Evolutionary conservation across 2,797 vertebrate genomes (phyloP).

Genomic region (Sebastes kiyomatsui): DNA sequence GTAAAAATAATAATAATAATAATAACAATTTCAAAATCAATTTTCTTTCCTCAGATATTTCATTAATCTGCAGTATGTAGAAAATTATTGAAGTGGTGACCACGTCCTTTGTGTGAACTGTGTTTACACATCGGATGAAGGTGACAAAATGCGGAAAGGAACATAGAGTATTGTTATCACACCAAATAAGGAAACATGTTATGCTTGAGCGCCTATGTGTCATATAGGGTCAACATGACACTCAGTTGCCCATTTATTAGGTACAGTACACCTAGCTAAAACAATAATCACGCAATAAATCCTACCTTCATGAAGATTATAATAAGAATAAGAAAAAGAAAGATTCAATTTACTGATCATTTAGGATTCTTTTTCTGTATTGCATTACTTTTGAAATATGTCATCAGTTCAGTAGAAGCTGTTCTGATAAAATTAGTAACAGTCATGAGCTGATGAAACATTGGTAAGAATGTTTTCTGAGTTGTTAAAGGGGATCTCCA

Average conservation of each 20-base stretch:
- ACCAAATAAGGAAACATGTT: slow-evolving; percentile 20
- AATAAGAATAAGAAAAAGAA: too few relatives aligned
- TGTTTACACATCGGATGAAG: not conserved
- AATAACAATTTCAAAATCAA: not conserved
- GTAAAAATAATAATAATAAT: too few relatives aligned
- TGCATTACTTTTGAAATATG: not conserved
- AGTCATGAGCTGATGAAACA: not conserved
- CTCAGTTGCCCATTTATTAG: not conserved
- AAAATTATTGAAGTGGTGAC: not conserved
- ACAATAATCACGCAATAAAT: not conserved
- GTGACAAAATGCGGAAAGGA: slow-evolving; percentile 14
- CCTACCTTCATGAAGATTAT: not conserved
- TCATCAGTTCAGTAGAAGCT: not conserved
- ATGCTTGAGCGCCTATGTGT: not conserved
- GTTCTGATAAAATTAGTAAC: not conserved
- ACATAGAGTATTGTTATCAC: not conserved
- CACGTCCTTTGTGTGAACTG: not conserved
- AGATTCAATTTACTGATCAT: not conserved
- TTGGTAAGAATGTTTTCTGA: not conserved
- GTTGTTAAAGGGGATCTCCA: not conserved
- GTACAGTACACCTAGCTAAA: not conserved
- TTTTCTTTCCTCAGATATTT: not conserved
- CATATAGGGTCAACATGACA: not conserved
- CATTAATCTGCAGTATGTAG: not conserved
- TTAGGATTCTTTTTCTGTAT: not conserved